Base-by-base conservation (phyloP, 2,888 invertebrate genomes). In the Xylota segnis region DNA sequence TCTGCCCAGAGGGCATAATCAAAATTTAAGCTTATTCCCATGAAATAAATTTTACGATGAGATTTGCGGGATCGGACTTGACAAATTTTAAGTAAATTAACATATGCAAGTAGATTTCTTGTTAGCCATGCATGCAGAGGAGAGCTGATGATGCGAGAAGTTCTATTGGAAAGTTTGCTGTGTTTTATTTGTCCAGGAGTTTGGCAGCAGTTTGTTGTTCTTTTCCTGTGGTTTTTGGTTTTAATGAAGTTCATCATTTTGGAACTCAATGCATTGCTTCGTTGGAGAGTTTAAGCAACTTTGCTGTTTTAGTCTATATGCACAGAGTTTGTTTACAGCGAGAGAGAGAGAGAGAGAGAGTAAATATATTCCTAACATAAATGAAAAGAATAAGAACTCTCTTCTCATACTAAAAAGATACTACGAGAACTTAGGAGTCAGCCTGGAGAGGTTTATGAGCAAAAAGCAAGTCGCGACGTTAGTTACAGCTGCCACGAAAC, bases 81-180 rank as follows among this genome's bases (percentile, higher is more conserved):
- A 43, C 43, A 43, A 43, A 43, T 43, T 14, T 43, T 43, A 43
- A 43, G 14, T 43, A 43, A 43, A 43, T 14, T 43, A 40, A 43
- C 43, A 43, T 43, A 14, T 43, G 43, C 43, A 6, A 43, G 43
- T 43, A 34, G 14, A 14, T 43, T 43, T 14, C 12, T 43, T 2
- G n/a, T 43, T 43, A 5, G 14, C 14, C 14, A 14, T 43, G 43
- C 43, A 43, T n/a, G n/a, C 40, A 23, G 43, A 43, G 43, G 14
- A 14, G 43, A 43, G 43, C 14, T 43, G 43, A 43, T 43, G 14
- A 43, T 43, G 43, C 43, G 14, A 14, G 14, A 43, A 43, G 43
- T 40, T 40, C 3, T n/a, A 4, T 12, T n/a, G 12, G n/a, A 9
- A 40, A 40, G 9, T 4, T 12, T 34, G 14, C 14, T 43, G 6